Conservation (phyloP, 2,797 vertebrate genomes). For the Enteromius thamalakanensis region DNA sequence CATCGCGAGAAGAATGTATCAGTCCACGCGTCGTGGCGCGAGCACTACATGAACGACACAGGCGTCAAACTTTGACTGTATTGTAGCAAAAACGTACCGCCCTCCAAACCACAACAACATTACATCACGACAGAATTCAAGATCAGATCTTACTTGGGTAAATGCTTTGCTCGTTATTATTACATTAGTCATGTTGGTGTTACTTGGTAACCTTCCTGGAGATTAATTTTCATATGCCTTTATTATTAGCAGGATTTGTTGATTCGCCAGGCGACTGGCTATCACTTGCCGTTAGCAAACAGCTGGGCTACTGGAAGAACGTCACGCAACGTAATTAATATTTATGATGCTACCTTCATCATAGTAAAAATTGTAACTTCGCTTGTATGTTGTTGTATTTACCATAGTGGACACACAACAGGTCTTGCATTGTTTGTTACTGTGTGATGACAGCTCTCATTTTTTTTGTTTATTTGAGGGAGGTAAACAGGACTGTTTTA, state of each 20-base stretch:
- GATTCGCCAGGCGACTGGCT: not conserved
- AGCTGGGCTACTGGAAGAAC: not conserved
- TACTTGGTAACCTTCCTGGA: not conserved
- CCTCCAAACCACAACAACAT: not conserved
- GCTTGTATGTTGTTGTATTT: no score
- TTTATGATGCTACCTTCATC: not conserved
- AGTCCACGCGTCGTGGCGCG: not conserved
- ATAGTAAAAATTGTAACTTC: not conserved
- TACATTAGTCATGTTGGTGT: not conserved
- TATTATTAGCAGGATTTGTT: not conserved
- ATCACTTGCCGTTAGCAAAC: not conserved
- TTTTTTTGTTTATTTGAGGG: no score
- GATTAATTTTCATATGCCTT: not conserved
- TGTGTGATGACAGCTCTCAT: no score
- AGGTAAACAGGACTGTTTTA: no score
- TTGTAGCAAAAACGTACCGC: not conserved
- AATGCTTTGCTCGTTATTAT: not conserved
- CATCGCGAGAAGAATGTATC: not conserved
- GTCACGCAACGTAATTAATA: not conserved
- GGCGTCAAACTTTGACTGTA: not conserved
- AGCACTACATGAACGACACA: not conserved
- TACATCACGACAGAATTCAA: not conserved
- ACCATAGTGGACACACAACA: no score
- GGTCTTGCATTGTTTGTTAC: no score
- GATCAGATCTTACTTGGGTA: not conserved